Conservation (phyloP, 1,140 invertebrate species). For the Pectinophora gossypiella region DNA sequence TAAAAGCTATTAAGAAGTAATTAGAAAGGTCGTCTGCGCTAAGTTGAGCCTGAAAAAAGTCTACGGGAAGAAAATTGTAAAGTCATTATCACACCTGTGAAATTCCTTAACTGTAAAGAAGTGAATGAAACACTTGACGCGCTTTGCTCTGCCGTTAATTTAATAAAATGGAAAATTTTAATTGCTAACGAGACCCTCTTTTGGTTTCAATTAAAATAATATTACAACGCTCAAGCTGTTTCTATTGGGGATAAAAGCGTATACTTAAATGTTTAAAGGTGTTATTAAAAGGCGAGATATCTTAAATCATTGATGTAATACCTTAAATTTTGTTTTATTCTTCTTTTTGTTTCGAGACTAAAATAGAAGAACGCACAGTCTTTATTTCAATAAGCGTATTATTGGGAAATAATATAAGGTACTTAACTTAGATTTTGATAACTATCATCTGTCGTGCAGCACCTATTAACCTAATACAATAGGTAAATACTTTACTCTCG, state of each 20-base stretch:
- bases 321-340: no score
- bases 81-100: neutral
- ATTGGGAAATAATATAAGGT: no score
- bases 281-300: no score
- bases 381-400: no score
- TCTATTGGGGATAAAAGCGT: constrained; percentile 14
- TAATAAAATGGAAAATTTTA: constrained; percentile 38
- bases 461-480: no score
- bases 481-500: no score
- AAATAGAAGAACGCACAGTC: no score
- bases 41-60: neutral
- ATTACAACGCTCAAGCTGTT: constrained; percentile 22
- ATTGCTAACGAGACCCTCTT: constrained; percentile 24
- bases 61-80: neutral
- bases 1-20: neutral
- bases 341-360: no score
- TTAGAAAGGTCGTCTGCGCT: neutral
- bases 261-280: no score
- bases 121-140: neutral
- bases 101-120: neutral
- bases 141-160: constrained; percentile 23
- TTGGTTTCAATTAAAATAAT: constrained; percentile 28
- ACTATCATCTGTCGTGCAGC: no score
- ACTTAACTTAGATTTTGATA: no score
- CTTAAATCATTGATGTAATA: no score